Conservation (phyloP, 2,888 invertebrate species). For the Phorcus lineatus region DNA sequence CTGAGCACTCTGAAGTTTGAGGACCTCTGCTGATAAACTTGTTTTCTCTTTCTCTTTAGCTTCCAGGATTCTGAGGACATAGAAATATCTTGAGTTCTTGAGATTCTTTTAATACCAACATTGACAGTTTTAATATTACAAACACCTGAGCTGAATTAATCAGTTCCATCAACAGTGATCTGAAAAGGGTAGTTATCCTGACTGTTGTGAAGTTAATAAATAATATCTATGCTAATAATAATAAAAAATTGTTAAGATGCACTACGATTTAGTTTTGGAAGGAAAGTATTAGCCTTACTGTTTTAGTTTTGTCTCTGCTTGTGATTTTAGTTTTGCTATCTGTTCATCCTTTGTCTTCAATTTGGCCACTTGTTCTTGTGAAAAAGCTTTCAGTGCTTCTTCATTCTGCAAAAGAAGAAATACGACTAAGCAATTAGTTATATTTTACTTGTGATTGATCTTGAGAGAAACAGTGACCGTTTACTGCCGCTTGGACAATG, state of each 20-base stretch:
- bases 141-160: too few species aligned
- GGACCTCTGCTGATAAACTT: constrained; percentile 85
- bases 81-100: neutral
- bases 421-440: neutral
- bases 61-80: constrained; percentile 82
- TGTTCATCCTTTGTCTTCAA: constrained; percentile 86
- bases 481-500: too few species aligned
- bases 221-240: too few species aligned
- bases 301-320: constrained; percentile 91
- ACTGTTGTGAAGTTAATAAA: too few species aligned
- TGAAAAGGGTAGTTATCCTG: too few species aligned
- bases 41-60: constrained; percentile 84
- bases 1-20: constrained; percentile 89
- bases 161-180: too few species aligned
- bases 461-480: too few species aligned
- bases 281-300: constrained; percentile 79
- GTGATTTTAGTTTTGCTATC: constrained; percentile 89
- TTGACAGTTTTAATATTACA: neutral
- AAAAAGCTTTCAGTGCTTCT: constrained; percentile 80
- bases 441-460: too few species aligned
- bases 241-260: too few species aligned
- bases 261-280: too few species aligned
- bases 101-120: neutral
- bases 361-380: constrained; percentile 83
- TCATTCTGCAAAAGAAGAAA: constrained; percentile 79